phyloP scores from a whole-genome alignment of 64 coral and sea anemone species.

The Astreopora myriophthalma region DNA sequence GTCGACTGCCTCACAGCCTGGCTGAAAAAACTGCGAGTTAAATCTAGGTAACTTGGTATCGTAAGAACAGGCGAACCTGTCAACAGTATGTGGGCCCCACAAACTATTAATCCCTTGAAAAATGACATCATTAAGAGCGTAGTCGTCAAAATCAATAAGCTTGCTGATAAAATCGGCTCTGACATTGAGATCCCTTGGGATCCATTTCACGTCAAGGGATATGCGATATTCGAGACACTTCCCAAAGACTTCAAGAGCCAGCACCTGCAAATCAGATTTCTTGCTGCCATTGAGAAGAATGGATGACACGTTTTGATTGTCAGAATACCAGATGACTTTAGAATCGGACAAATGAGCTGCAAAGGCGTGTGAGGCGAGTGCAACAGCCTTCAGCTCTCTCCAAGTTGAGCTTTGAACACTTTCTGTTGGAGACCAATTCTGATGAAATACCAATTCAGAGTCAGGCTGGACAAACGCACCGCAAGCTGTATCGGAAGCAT shows the following conservation, averaged over 20 bases:
- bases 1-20: conserved; percentile 36
- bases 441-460: conserved; percentile 20
- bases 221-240: conserved; percentile 8
- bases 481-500: conserved; percentile 32
- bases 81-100: conserved; percentile 64
- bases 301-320: conserved; percentile 53
- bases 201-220: conserved; percentile 33
- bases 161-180: conserved; percentile 43
- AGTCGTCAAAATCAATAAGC: conserved; percentile 34
- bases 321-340: conserved; percentile 58
- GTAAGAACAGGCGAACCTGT: conserved; percentile 63
- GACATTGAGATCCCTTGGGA: conserved; percentile 47
- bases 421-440: conserved; percentile 37
- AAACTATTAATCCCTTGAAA: background rate
- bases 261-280: conserved; percentile 25
- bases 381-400: conserved; percentile 37
- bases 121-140: background rate
- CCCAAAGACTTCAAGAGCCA: conserved; percentile 23
- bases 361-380: background rate
- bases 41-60: conserved; percentile 59
- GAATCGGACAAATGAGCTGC: background rate
- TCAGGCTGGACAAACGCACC: background rate
- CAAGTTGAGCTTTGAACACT: conserved; percentile 48
- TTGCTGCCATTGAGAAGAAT: conserved; percentile 43
- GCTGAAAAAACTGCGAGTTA: conserved; percentile 64